Evolutionary conservation across 2,888 invertebrate genomes (phyloP).

Genomic region (Exocentrus adspersus): DNA sequence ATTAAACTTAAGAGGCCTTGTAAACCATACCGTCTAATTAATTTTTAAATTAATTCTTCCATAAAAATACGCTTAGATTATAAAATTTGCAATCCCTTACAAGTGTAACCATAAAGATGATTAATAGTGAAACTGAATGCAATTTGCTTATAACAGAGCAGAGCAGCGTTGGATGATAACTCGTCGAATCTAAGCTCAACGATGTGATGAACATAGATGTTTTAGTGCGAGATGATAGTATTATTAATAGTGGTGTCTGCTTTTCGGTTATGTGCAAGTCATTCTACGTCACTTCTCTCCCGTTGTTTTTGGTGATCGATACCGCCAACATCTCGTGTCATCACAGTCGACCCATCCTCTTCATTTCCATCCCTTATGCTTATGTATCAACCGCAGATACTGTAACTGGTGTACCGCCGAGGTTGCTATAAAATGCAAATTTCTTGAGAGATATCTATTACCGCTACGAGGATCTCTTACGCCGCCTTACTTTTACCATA

Average conservation of each 20-base stretch:
- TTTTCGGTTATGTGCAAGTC: conserved; percentile 62
- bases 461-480: conserved; percentile 17
- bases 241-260: conserved; percentile 64
- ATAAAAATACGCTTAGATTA: conserved; percentile 38
- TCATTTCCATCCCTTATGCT: conserved; percentile 34
- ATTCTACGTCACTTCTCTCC: conserved; percentile 62
- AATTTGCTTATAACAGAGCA: conserved; percentile 46
- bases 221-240: conserved; percentile 61
- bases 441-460: conserved; percentile 28
- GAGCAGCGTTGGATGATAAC: conserved; percentile 43
- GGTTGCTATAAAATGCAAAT: conserved; percentile 33
- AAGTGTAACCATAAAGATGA: conserved; percentile 43
- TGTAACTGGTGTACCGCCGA: conserved; percentile 28
- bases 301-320: conserved; percentile 62
- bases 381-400: conserved; percentile 34
- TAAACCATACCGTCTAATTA: conserved; percentile 28
- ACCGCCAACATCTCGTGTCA: conserved; percentile 62
- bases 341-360: conserved; percentile 52
- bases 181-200: conserved; percentile 55
- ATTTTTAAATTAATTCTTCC: conserved; percentile 35
- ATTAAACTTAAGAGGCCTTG: conserved; percentile 8
- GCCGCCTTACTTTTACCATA: conserved; percentile 18
- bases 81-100: conserved; percentile 38
- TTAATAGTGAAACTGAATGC: conserved; percentile 47
- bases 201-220: conserved; percentile 61